A percentile compares a stretch with the other conserved stretches of the same genome.
These are phyloP conservation scores for Calephelis perditalis DNA, from an alignment of 2,888 invertebrate species.

Conservation along the genomic window DNA sequence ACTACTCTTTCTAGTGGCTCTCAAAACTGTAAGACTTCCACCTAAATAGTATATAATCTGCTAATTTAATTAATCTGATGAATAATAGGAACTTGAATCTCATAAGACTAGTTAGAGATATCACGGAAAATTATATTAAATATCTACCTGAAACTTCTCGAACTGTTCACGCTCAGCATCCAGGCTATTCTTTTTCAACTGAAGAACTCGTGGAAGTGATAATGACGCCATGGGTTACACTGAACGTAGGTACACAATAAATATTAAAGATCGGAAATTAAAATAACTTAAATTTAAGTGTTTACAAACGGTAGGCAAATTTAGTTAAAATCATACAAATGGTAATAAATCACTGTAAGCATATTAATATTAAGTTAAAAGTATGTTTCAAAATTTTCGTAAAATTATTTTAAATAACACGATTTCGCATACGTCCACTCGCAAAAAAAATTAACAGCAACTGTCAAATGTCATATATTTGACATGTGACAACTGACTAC, in stretches of 20 bases:
- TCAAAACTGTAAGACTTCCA: too few relatives aligned
- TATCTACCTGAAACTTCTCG: slow-evolving; percentile 87
- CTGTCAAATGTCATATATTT: slow-evolving; percentile 4
- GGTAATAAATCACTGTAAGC: not conserved
- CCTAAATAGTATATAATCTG: too few relatives aligned
- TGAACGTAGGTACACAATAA: slow-evolving; percentile 48
- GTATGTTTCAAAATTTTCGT: not conserved
- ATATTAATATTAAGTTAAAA: not conserved
- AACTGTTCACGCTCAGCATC: slow-evolving; percentile 90
- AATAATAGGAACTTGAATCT: not conserved
- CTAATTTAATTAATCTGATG: slow-evolving; percentile 1
- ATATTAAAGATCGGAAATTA: slow-evolving; percentile 28
- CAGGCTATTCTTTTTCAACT: slow-evolving; percentile 85
- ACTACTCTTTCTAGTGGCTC: too few relatives aligned
- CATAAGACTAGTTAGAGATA: not conserved
- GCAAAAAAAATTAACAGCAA: slow-evolving; percentile 15
- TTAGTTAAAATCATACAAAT: not conserved
- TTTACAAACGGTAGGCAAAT: not conserved
- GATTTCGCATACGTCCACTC: slow-evolving; percentile 7
- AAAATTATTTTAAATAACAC: slow-evolving; percentile 3
- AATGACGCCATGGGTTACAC: slow-evolving; percentile 82
- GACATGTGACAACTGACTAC: too few relatives aligned
- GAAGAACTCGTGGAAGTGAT: slow-evolving; percentile 84
- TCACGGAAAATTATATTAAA: not conserved
- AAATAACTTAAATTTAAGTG: slow-evolving; percentile 3